These are phyloP conservation scores for Spilarctia lutea DNA, from an alignment of 2,888 invertebrate species.

Conservation along the genomic window DNA sequence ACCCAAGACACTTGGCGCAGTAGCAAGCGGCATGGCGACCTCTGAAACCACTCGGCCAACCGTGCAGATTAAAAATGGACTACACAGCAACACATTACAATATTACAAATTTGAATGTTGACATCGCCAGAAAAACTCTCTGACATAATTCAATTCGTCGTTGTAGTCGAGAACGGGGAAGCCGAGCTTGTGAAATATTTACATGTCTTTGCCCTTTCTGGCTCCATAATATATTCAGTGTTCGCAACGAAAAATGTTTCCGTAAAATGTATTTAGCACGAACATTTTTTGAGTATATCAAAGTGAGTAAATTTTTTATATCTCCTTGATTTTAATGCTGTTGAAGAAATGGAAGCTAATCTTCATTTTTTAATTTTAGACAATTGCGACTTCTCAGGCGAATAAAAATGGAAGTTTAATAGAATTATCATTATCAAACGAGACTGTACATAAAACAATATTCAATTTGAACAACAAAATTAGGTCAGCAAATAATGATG, in stretches of 20 bases:
- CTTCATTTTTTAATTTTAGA: neutral
- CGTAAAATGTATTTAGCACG: slow-evolving; percentile 59
- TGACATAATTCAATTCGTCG: slow-evolving; percentile 42
- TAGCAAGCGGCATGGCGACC: no score
- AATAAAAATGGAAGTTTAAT: neutral
- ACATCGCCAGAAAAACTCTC: slow-evolving; percentile 23
- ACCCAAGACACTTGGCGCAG: no score
- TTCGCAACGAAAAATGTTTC: slow-evolving; percentile 63
- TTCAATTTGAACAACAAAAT: no score
- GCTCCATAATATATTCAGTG: slow-evolving; percentile 42
- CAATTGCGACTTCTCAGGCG: neutral
- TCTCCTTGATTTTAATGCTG: slow-evolving; percentile 13
- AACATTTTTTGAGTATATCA: slow-evolving; percentile 25
- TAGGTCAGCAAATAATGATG: no score
- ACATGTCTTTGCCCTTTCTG: slow-evolving; percentile 65
- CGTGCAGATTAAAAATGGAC: neutral
- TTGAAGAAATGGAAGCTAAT: slow-evolving; percentile 22
- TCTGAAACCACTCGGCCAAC: no score
- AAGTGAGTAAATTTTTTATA: slow-evolving; percentile 1
- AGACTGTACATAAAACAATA: no score
- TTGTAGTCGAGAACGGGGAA: slow-evolving; percentile 47
- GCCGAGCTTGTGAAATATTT: slow-evolving; percentile 67
- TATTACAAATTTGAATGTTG: slow-evolving; percentile 24
- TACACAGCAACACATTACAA: neutral
- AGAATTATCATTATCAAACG: neutral